Evolutionary conservation across 2,113 vertebrate genomes (phyloP).

Genomic region (Dromaius novaehollandiae): DNA sequence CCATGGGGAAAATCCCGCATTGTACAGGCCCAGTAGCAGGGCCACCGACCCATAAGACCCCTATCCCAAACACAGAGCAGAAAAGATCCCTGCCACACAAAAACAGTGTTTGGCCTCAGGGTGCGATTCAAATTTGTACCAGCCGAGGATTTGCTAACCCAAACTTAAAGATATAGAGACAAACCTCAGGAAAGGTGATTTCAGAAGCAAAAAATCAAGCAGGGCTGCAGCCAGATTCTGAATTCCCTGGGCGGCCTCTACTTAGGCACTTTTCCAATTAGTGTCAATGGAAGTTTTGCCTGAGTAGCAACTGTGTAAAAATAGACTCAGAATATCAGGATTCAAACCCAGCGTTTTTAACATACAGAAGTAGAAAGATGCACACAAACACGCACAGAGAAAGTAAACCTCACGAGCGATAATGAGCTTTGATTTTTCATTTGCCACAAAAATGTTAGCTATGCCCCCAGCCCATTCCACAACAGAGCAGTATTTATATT

Average conservation of each 20-base stretch:
- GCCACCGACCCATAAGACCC: not conserved
- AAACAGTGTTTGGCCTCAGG: not conserved
- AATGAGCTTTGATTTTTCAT: slow-evolving; percentile 55
- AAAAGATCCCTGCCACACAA: not conserved
- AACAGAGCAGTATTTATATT: slow-evolving; percentile 28
- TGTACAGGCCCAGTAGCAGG: not conserved
- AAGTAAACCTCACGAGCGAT: slow-evolving; percentile 22
- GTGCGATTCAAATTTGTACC: not conserved
- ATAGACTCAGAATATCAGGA: slow-evolving; percentile 35
- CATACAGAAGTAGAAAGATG: not conserved
- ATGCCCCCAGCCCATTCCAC: slow-evolving; percentile 8
- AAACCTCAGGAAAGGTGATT: not conserved
- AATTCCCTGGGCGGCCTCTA: slow-evolving; percentile 9
- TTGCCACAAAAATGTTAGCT: slow-evolving; percentile 45
- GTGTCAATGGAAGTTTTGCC: slow-evolving; percentile 44
- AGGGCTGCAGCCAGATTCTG: not conserved
- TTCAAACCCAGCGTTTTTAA: not conserved
- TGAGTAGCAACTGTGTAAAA: slow-evolving; percentile 39
- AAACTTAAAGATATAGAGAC: not conserved
- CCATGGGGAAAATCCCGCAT: not conserved
- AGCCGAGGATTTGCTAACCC: not conserved
- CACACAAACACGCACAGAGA: not conserved
- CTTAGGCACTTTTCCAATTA: slow-evolving; percentile 37
- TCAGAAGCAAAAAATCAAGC: not conserved
- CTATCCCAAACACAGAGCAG: not conserved